Base-by-base conservation (phyloP, 2,888 invertebrate species). In the Amphipoea oculea region DNA sequence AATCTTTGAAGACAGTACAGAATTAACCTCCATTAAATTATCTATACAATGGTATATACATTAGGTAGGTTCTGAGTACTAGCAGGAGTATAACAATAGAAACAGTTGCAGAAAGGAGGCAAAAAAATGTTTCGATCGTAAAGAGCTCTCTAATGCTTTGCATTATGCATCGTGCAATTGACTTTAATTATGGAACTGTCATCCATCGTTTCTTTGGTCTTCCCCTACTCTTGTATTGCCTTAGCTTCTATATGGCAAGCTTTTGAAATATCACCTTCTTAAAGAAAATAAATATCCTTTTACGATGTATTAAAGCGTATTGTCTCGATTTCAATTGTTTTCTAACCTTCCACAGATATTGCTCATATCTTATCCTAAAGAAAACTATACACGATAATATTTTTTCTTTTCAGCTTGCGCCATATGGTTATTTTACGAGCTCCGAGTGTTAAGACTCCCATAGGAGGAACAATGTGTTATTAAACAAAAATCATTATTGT, bases 381-480 rank as follows among this genome's bases (percentile, higher is more conserved):
- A 36, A 54, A 51, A 76, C 11, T 51, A 51, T 48, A 17, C 5
- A 40, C 51, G 17, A 67, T 73, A n/a, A 23, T 42, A 62, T 75
- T 40, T 68, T 68, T 1, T 67, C 63, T 83, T 86, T 76, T 29
- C 77, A 76, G 75, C 83, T 89, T 90, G 85, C 63, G 81, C 86
- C 85, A 76, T 81, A 82, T 68, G 73, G 88, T 79, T 85, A 84
- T 89, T 94, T 94, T 93, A 93, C 92, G 93, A 92, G 90, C 92
- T 89, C 89, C 89, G 89, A 92, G 91, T 91, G 90, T 85, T 88
- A 85, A 85, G 86, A 88, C 92, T 73, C 17, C 75, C 92, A 89
- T 93, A 92, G 92, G 92, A 87, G 92, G 94, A 96, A 96, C 96
- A 96, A 96, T 96, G 93, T 94, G 93, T 92, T 95, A 94, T 95